Percentiles rank a stretch among this genome's conserved stretches.
Evolutionary conservation across 2,113 vertebrate species (phyloP).

Genomic region (Carettochelys insculpta): DNA sequence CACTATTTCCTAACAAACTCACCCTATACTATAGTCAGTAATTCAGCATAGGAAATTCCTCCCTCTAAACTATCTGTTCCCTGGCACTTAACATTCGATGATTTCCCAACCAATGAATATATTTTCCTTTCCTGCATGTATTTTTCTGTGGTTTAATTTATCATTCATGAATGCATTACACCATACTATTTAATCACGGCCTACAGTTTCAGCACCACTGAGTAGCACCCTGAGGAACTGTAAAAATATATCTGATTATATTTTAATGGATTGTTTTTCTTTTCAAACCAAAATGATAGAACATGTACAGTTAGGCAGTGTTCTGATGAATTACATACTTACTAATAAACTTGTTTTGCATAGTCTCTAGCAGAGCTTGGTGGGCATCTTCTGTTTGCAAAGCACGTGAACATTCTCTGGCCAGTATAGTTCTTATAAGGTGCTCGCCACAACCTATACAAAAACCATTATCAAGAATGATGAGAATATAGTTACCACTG

Average conservation of each 20-base stretch:
- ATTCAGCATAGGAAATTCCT: constrained; percentile 62
- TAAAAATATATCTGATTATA: not conserved
- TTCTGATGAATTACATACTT: constrained; percentile 68
- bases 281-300: not conserved
- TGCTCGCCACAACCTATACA: constrained; percentile 96
- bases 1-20: constrained; percentile 38
- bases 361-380: constrained; percentile 96
- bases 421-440: constrained; percentile 97
- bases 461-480: constrained; percentile 32
- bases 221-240: not conserved
- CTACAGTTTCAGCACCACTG: not conserved
- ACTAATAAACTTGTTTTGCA: constrained; percentile 99
- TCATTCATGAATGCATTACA: constrained; percentile 28
- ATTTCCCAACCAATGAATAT: constrained; percentile 50
- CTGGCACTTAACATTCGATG: constrained; percentile 28
- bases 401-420: constrained; percentile 95
- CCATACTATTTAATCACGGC: not conserved
- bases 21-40: constrained; percentile 13
- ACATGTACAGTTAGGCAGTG: not conserved
- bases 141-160: constrained; percentile 26
- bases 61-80: not conserved
- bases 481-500: not conserved
- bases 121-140: not conserved
- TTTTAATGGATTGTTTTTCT: not conserved
- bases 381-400: constrained; percentile 97